phyloP scores from a whole-genome alignment of 1,140 invertebrate genomes.

The Anoplophora glabripennis region DNA sequence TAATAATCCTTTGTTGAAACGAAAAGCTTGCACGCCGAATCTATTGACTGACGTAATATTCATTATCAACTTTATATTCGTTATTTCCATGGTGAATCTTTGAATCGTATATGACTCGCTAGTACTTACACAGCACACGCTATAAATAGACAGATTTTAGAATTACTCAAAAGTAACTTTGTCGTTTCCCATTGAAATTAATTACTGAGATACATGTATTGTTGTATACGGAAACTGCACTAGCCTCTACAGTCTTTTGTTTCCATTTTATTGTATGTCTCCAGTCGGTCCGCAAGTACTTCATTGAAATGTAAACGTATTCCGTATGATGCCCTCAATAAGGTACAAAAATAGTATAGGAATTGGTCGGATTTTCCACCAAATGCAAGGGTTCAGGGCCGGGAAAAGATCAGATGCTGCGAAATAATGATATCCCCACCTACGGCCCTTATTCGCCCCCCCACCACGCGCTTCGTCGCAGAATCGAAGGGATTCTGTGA shows the following conservation, averaged over 20 bases:
- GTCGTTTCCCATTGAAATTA: too few relatives aligned
- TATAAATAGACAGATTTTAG: too few relatives aligned
- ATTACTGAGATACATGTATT: too few relatives aligned
- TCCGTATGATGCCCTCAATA: conserved; percentile 1
- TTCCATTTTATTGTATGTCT: not conserved
- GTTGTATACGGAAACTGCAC: not conserved
- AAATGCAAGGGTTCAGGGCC: conserved; percentile 27
- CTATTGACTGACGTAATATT: too few relatives aligned
- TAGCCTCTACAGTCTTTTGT: not conserved
- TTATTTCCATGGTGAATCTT: too few relatives aligned
- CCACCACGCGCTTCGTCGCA: conserved; percentile 25
- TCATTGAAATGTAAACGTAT: not conserved
- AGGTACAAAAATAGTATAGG: conserved; percentile 20
- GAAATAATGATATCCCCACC: conserved; percentile 33
- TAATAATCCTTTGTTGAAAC: too few relatives aligned
- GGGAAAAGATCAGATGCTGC: conserved; percentile 32
- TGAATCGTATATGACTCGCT: too few relatives aligned
- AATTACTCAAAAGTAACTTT: too few relatives aligned
- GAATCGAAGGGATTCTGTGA: conserved; percentile 13
- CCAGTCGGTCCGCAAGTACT: not conserved
- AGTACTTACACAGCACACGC: too few relatives aligned
- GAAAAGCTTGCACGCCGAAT: too few relatives aligned
- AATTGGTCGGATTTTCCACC: conserved; percentile 26
- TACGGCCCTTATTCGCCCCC: conserved; percentile 20
- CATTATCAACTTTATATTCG: too few relatives aligned